Base-by-base conservation (phyloP, 2,888 invertebrate species). In the Melanostoma scalare region DNA sequence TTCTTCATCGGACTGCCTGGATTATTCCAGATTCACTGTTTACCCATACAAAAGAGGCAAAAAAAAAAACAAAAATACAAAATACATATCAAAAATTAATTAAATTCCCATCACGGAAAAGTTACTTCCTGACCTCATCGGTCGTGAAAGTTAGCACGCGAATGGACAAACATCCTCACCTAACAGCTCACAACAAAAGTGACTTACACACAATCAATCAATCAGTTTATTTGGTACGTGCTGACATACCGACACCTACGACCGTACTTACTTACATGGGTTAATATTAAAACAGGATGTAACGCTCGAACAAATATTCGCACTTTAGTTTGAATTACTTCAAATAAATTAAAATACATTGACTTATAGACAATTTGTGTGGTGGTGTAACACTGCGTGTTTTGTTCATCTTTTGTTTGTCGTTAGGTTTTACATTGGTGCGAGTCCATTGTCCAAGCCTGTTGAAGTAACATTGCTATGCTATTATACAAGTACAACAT, bases 331-430 rank as follows among this genome's bases (percentile, higher is more conserved):
- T 69, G 78, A 74, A 78, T 65, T 79, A 42, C 71, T 56, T 1
- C 84, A 74, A 69, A 71, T 71, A 78, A 74, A 84, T 75, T 79
- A 78, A 84, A 84, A 73, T 40, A 73, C 56, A 73, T 68, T 67
- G 71, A 65, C 63, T 20, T 58, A 58, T 68, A 50, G 63, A 35
- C 46, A 42, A 3, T 56, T 46, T 52, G 6, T 42, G 6, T 31
- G 46, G 42, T 30, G 20, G 35, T 9, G 9, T n/a, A 33, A 31
- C 40, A 20, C 6, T 33, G 75, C 0, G 10, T 9, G 5, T 53
- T 46, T 4, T 61, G 6, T 52, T 46, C 58, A 42, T 63, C 52
- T 58, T 71, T 60, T 20, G 48, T 33, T 10, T 31, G 4, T 10
- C 20, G 35, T 42, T 58, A 20, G 20, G 8, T 30, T 48, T 44